Conservation (phyloP, 2,888 invertebrate species). For the Hirtodrosophila trivittata region DNA sequence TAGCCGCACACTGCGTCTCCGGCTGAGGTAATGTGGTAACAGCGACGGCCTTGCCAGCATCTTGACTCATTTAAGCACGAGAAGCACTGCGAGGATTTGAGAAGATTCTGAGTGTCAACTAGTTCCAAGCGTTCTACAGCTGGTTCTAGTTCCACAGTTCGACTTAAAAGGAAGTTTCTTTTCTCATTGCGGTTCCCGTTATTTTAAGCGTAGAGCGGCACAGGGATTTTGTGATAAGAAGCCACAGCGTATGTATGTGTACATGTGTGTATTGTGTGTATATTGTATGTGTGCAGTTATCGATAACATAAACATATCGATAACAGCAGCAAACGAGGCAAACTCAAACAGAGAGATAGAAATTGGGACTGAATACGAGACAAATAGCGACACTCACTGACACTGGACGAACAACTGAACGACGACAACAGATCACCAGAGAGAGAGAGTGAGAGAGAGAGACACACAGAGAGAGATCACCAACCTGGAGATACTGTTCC, state of each 20-base stretch:
- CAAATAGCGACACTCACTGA: constrained; percentile 20
- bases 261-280: constrained; percentile 4
- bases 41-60: constrained; percentile 68
- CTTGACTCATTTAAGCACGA: constrained; percentile 80
- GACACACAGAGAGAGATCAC: constrained; percentile 56
- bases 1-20: constrained; percentile 28
- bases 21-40: constrained; percentile 24
- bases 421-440: constrained; percentile 27
- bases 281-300: too few species aligned
- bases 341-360: constrained; percentile 50
- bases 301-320: constrained; percentile 18
- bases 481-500: constrained; percentile 83
- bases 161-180: not conserved
- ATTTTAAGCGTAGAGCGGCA: constrained; percentile 9
- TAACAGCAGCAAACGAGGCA: constrained; percentile 56
- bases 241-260: not conserved
- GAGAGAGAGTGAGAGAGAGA: constrained; percentile 18
- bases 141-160: constrained; percentile 5
- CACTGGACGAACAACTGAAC: constrained; percentile 41
- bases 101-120: constrained; percentile 6
- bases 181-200: not conserved
- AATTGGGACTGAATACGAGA: not conserved
- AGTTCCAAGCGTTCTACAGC: not conserved
- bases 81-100: constrained; percentile 32
- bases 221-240: too few species aligned